These are phyloP conservation scores for Oreonectes daqikongensis DNA, from an alignment of 2,797 vertebrate genomes.

Conservation along the genomic window DNA sequence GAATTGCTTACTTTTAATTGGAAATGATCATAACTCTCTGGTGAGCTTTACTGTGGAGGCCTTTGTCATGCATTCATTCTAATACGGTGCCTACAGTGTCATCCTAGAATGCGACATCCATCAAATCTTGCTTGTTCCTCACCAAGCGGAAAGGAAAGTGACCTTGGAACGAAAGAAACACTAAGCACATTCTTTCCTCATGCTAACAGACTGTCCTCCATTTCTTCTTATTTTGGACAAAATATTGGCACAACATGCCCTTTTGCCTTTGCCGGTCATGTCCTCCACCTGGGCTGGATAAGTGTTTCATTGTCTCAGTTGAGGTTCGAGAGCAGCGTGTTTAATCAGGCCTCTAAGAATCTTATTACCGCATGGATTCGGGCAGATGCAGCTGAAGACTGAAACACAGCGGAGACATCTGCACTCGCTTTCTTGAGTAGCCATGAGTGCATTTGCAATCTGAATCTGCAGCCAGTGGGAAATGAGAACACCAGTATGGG, in stretches of 20 bases:
- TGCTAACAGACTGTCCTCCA: slow-evolving; percentile 19
- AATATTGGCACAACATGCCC: slow-evolving; percentile 7
- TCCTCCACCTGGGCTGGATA: slow-evolving; percentile 27
- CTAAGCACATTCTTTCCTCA: slow-evolving; percentile 51
- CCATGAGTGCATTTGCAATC: slow-evolving; percentile 60
- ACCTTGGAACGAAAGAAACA: slow-evolving; percentile 66
- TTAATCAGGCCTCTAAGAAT: slow-evolving; percentile 50
- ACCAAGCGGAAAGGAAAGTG: slow-evolving; percentile 64
- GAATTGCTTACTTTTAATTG: slow-evolving; percentile 64
- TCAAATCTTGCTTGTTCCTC: slow-evolving; percentile 60
- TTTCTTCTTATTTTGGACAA: slow-evolving; percentile 28
- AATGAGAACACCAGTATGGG: slow-evolving; percentile 48
- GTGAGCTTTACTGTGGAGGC: slow-evolving; percentile 45
- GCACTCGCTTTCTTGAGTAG: slow-evolving; percentile 51
- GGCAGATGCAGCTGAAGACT: slow-evolving; percentile 47
- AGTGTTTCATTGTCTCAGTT: slow-evolving; percentile 47
- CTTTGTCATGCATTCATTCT: slow-evolving; percentile 56
- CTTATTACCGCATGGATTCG: slow-evolving; percentile 52
- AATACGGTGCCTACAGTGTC: slow-evolving; percentile 52
- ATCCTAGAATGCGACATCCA: slow-evolving; percentile 57
- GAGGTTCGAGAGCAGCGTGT: slow-evolving; percentile 46
- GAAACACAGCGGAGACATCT: slow-evolving; percentile 55
- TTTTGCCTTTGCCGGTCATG: slow-evolving; percentile 36
- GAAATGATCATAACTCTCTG: slow-evolving; percentile 61
- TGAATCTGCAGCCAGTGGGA: slow-evolving; percentile 53